phyloP scores from a whole-genome alignment of 2,113 vertebrate genomes.

The Piaya cayana region DNA sequence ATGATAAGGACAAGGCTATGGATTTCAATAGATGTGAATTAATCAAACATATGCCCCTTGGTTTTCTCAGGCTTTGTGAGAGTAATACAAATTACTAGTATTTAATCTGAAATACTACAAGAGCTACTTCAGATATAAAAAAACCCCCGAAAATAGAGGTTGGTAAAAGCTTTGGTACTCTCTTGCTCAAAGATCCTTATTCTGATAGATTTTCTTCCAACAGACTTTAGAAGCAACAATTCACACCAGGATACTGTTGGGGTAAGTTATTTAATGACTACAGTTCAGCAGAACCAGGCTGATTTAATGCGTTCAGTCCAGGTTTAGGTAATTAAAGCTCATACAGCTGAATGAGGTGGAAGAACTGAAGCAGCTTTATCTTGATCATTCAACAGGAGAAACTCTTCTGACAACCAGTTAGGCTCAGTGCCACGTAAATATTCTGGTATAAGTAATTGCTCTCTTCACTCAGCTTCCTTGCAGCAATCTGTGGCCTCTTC shows the following conservation, averaged over 20 bases:
- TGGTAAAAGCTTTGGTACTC: neutral
- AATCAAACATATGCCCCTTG: neutral
- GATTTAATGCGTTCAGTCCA: neutral
- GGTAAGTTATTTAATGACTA: neutral
- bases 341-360: constrained; percentile 4
- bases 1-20: neutral
- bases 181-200: neutral
- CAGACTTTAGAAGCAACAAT: neutral
- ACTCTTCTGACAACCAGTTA: constrained; percentile 19
- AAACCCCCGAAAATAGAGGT: neutral
- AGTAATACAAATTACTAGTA: neutral
- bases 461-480: constrained; percentile 9
- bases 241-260: neutral
- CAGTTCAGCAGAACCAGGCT: neutral
- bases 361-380: neutral
- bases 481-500: neutral
- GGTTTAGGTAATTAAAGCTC: neutral
- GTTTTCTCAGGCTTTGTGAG: neutral
- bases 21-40: neutral
- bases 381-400: constrained; percentile 9
- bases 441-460: constrained; percentile 17
- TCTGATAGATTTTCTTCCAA: neutral
- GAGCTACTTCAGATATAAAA: neutral
- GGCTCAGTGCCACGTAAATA: constrained; percentile 28
- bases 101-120: neutral